Evolutionary conservation across 2,797 vertebrate species (phyloP), one percentile per base, ranked within the genome.

Genomic region (Brachymystax lenok): DNA sequence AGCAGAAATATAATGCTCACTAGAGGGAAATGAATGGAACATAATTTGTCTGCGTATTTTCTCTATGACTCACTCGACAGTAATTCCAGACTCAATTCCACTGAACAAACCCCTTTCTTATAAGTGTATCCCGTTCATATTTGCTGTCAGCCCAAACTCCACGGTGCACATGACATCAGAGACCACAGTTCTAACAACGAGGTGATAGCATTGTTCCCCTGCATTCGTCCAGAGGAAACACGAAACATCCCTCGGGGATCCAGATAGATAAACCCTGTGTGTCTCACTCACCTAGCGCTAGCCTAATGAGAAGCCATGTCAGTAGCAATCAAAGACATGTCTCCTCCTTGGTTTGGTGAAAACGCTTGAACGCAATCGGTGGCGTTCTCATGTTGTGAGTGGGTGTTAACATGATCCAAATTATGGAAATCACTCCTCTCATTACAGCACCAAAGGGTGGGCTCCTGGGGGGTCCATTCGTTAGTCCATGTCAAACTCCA

Each of bases 161-260:
- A 54, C 17, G 3, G 52, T 54, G 17, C 3, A 19, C 52, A 16
- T 16, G 52, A 54, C 17, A 19, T 19, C 84, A 89, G 89, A 91
- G 88, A 75, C 83, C 82, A 87, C 4, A 54, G 52, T 54, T 92
- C 83, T 88, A 84, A 91, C 90, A 86, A 84, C 74, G 88, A 88
- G 84, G 92, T 90, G 89, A 90, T 92, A 91, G 93, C 89, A 87
- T 88, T 91, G 89, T 93, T 95, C 91, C 92, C 95, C 95, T 92
- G 6, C 35, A 35, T 35, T 93, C 90, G 79, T 91, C 93, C 89
- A 88, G 91, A 94, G 94, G 93, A 94, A 35, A 35, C 88, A 89
- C 92, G 93, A 94, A 96, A 95, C 93, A 95, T 93, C 95, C 95
- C 95, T 97, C 95, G 93, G 91, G 92, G 92, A 88, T 91, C 92